Conservation (phyloP, 2,113 vertebrate genomes). For the Macaca mulatta region DNA sequence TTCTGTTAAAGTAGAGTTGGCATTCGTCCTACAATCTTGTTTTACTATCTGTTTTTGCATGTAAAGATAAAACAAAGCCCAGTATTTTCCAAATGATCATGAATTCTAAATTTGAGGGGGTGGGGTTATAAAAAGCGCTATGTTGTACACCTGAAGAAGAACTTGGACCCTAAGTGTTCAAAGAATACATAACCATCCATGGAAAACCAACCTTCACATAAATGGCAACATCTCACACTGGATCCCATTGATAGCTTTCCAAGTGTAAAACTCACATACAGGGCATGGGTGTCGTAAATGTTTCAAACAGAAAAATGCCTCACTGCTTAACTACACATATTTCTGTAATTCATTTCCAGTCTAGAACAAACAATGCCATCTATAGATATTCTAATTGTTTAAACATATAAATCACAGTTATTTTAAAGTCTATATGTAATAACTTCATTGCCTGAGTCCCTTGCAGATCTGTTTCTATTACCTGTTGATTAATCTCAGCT, state of each 20-base stretch:
- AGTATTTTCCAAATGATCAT: background rate
- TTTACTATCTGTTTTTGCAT: background rate
- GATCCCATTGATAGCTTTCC: background rate
- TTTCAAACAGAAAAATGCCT: background rate
- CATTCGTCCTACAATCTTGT: background rate
- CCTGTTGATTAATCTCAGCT: background rate
- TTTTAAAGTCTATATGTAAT: background rate
- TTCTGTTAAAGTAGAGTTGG: background rate
- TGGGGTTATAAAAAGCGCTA: background rate
- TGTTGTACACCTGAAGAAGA: background rate
- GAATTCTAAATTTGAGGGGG: background rate
- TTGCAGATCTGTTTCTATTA: background rate
- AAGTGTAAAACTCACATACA: background rate
- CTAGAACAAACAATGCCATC: background rate
- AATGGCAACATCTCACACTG: background rate
- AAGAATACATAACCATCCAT: background rate
- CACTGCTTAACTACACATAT: background rate
- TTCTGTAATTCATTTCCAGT: background rate
- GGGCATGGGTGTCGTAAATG: background rate
- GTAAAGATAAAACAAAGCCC: background rate
- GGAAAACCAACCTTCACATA: background rate
- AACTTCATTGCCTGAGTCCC: background rate
- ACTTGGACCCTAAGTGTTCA: background rate
- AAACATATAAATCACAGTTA: background rate
- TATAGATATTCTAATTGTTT: constrained; percentile 9